These are phyloP conservation scores for Drosophila hamatofila DNA, from an alignment of 2,888 invertebrate species.

Conservation along the genomic window DNA sequence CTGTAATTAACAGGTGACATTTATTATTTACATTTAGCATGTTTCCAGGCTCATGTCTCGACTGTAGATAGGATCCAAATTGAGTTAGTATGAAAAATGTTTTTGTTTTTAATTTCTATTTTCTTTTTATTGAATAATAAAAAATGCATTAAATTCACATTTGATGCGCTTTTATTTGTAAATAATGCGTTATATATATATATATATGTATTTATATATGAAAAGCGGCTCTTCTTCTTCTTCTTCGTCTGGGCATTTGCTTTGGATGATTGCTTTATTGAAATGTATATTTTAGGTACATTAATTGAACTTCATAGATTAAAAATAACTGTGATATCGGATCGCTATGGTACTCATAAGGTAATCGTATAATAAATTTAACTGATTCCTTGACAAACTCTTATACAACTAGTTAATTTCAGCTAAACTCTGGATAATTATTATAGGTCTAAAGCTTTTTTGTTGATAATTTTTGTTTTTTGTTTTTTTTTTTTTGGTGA, in stretches of 20 bases:
- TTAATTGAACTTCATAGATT: constrained; percentile 48
- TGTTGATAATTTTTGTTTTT: neutral
- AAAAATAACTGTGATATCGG: constrained; percentile 34
- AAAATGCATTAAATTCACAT: constrained; percentile 3
- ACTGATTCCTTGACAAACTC: constrained; percentile 27
- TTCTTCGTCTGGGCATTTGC: constrained; percentile 10
- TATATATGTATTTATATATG: constrained; percentile 14
- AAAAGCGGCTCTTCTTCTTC: neutral
- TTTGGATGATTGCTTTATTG: constrained; percentile 33
- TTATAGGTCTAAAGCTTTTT: constrained; percentile 29
- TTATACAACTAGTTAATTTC: constrained; percentile 38
- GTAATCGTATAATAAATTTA: constrained; percentile 23
- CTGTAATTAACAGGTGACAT: neutral
- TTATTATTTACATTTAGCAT: neutral
- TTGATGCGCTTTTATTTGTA: constrained; percentile 42
- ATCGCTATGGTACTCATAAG: constrained; percentile 29
- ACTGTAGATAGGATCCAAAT: neutral
- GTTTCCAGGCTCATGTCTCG: neutral
- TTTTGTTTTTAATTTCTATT: neutral
- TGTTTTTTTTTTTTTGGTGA: neutral
- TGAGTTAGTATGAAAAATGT: neutral
- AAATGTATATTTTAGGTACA: constrained; percentile 44
- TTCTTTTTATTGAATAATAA: constrained; percentile 1
- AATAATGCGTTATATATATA: constrained; percentile 43
- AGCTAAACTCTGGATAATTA: constrained; percentile 33